Conservation (phyloP, 1,140 invertebrate species). For the Drosophila funebris region DNA sequence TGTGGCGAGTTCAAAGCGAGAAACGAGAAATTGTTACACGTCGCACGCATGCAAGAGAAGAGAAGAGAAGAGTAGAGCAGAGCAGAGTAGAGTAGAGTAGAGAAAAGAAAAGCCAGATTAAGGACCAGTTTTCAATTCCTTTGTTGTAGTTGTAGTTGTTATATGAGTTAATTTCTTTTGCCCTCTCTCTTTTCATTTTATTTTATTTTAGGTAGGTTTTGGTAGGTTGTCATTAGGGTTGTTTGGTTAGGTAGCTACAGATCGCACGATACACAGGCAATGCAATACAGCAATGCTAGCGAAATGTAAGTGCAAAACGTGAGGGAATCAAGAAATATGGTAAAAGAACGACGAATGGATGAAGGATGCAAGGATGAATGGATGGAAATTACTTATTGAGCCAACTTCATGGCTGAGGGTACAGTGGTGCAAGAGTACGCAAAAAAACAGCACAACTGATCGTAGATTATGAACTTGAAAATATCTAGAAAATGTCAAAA, state of each 20-base stretch:
- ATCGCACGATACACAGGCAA: constrained; percentile 51
- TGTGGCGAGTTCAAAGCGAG: constrained; percentile 15
- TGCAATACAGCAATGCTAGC: too few relatives aligned
- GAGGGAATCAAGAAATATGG: constrained; percentile 15
- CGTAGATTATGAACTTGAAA: background rate
- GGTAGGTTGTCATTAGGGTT: constrained; percentile 19
- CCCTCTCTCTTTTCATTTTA: background rate
- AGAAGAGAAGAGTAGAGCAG: constrained; percentile 35
- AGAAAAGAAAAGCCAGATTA: constrained; percentile 68
- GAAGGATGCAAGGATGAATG: background rate
- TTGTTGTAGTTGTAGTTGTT: constrained; percentile 61
- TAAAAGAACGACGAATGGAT: constrained; percentile 32
- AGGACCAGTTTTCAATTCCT: constrained; percentile 68
- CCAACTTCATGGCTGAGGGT: background rate
- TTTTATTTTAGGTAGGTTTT: constrained; percentile 1
- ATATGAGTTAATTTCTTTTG: constrained; percentile 36
- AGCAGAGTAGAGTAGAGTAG: constrained; percentile 33
- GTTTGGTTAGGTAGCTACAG: constrained; percentile 39
- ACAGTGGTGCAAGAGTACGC: constrained; percentile 6
- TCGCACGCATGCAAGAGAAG: constrained; percentile 28
- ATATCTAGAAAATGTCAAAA: background rate
- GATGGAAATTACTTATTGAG: constrained; percentile 7
- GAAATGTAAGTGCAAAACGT: constrained; percentile 28
- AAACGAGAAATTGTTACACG: constrained; percentile 62
- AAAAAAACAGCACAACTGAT: background rate